Percentiles rank a stretch among this genome's conserved stretches.
phyloP scores from a whole-genome alignment of 2,113 vertebrate genomes.

The Arvicanthis niloticus region DNA sequence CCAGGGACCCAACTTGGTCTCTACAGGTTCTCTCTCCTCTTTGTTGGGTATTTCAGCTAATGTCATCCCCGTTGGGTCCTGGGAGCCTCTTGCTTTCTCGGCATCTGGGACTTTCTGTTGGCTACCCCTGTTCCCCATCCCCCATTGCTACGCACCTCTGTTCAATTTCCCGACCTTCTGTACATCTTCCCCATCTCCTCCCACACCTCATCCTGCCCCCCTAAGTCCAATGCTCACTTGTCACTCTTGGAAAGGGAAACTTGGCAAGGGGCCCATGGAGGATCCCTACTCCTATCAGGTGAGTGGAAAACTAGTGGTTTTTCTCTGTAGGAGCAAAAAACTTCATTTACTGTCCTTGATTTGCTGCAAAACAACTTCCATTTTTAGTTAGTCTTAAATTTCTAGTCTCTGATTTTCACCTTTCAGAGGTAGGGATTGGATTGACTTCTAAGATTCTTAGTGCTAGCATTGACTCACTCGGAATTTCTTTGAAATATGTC shows the following conservation, averaged over 20 bases:
- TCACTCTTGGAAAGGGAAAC: background rate
- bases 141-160: too few relatives aligned
- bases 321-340: background rate
- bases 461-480: background rate
- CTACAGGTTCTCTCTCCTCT: too few relatives aligned
- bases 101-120: too few relatives aligned
- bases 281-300: background rate
- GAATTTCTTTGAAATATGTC: background rate
- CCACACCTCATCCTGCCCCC: too few relatives aligned
- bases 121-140: too few relatives aligned
- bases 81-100: too few relatives aligned
- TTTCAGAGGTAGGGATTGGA: conserved; percentile 1
- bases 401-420: background rate
- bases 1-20: background rate
- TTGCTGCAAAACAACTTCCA: conserved; percentile 17
- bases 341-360: background rate
- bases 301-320: background rate
- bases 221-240: background rate
- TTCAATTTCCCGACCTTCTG: too few relatives aligned
- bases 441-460: background rate
- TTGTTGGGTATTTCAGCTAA: too few relatives aligned
- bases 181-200: too few relatives aligned
- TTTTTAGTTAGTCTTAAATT: conserved; percentile 32
- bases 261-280: background rate
- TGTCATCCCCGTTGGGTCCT: too few relatives aligned